Conservation (phyloP, 1,140 invertebrate species). For the Magallana angulata region DNA sequence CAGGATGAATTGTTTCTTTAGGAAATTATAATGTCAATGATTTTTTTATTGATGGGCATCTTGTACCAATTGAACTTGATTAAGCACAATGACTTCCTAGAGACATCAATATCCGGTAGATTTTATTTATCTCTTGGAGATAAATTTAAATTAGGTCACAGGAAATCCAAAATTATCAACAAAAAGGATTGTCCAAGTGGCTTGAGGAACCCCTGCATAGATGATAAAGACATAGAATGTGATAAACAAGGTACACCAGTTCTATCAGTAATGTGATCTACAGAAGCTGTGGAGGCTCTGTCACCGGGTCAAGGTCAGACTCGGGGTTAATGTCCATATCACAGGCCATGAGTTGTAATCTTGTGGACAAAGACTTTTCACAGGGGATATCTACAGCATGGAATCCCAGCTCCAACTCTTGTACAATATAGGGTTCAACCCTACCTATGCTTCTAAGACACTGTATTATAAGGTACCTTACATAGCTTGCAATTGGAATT, state of each 20-base stretch:
- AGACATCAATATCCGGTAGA: not conserved
- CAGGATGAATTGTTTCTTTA: not conserved
- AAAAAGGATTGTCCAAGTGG: not conserved
- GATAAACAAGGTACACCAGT: not conserved
- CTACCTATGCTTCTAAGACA: too few species aligned
- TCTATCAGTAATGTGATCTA: not conserved
- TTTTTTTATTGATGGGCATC: too few species aligned
- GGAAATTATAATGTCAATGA: too few species aligned
- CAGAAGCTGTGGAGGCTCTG: not conserved
- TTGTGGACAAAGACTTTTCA: too few species aligned
- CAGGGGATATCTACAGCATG: too few species aligned
- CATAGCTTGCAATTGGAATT: too few species aligned
- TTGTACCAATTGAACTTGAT: too few species aligned
- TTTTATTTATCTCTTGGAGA: conserved; percentile 15
- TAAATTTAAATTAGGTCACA: not conserved
- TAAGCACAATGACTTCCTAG: too few species aligned
- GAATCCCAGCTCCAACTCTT: too few species aligned
- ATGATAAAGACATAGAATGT: not conserved
- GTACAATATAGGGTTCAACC: too few species aligned
- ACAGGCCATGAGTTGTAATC: too few species aligned
- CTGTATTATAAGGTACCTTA: too few species aligned
- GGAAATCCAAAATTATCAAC: not conserved
- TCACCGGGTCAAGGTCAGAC: not conserved
- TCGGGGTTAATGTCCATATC: not conserved
- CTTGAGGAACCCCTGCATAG: not conserved